Evolutionary conservation across 2,888 invertebrate species (phyloP), one percentile per base, ranked within the genome.

Genomic region (Linyphia triangularis): DNA sequence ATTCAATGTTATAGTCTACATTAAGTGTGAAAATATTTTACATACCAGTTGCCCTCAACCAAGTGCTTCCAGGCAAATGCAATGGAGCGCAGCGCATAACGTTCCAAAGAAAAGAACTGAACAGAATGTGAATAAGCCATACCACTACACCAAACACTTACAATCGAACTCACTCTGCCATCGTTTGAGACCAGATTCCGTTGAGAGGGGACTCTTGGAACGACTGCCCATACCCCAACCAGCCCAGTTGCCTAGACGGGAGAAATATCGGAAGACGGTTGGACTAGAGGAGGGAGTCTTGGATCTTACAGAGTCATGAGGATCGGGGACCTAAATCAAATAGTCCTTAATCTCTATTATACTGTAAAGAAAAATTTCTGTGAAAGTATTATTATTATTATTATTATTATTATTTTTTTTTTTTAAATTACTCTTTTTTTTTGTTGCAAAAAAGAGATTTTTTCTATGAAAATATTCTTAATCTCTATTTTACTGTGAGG

Each of bases 131-230:
- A 86, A 69, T n/a, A 78, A 78, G 72, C 79, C 73, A 81, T 73
- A 81, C 81, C 79, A 86, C 88, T 28, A 89, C 88, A 89, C 78
- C 88, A 67, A 89, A 90, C 84, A 90, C 88, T 85, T 84, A 84
- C 89, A 89, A 89, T 89, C 89, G 40, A 89, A 90, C 84, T 91
- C 91, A 90, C 91, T 91, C 89, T 91, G 91, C 91, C 91, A 91
- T 59, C 91, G 86, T 84, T 91, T 91, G 67, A 91, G 90, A 16
- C 88, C 90, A 26, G 91, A 90, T 6, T 89, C 90, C 3, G 89
- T 89, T 7, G 89, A 88, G 10, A 90, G 85, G 9, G 88, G 96
- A 22, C 85, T 90, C 70, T 90, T 91, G 51, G 89, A 89, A 5
- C 88, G 82, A 30, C 88, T 90, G n/a, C 90, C 81, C 84, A 89